Evolutionary conservation across 2,797 vertebrate genomes (phyloP).

Genomic region (Mycteria americana): DNA sequence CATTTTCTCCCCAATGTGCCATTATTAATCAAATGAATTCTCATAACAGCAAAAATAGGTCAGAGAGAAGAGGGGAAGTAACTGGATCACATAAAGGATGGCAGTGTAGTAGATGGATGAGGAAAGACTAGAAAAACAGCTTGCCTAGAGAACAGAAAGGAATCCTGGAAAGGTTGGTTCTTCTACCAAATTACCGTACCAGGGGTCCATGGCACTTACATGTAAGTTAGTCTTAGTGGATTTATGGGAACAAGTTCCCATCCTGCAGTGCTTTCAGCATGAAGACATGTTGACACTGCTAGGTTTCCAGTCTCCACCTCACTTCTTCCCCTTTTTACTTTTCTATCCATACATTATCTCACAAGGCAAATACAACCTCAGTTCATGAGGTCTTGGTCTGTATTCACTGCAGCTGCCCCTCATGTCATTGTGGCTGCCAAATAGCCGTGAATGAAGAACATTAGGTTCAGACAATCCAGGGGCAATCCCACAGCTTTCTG

Average conservation of each 20-base stretch:
- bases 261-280: neutral
- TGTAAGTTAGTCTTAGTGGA: neutral
- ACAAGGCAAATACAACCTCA: neutral
- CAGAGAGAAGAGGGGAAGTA: neutral
- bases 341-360: neutral
- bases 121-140: neutral
- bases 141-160: neutral
- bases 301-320: neutral
- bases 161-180: neutral
- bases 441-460: rapidly evolving
- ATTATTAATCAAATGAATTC: neutral
- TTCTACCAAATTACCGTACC: neutral
- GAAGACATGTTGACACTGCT: neutral
- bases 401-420: neutral
- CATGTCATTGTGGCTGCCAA: rapidly evolving
- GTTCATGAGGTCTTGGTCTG: neutral
- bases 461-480: neutral
- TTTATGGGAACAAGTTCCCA: neutral
- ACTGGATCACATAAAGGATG: neutral
- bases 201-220: neutral
- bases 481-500: neutral
- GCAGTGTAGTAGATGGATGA: neutral
- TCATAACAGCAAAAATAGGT: neutral
- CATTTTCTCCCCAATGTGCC: neutral
- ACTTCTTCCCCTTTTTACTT: neutral